These are phyloP conservation scores for Lordiphosa clarofinis DNA, from an alignment of 1,140 invertebrate genomes.

Conservation along the genomic window DNA sequence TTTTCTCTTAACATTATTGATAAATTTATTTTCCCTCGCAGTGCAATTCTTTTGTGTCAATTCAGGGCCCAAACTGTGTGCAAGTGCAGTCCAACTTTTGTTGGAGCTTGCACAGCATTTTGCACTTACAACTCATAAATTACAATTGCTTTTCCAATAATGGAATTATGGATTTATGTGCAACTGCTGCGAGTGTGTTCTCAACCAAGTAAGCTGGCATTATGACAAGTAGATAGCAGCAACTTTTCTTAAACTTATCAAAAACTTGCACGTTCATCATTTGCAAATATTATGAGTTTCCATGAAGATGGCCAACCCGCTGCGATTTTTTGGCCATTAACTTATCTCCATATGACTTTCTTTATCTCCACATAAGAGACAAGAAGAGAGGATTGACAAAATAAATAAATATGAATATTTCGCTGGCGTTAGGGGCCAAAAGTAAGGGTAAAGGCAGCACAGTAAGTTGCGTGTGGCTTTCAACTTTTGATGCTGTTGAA, in stretches of 20 bases:
- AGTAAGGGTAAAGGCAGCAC: too few species aligned
- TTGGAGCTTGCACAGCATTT: conserved; percentile 36
- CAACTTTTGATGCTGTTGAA: conserved; percentile 48
- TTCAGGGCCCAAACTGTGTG: neutral
- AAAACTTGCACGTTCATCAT: conserved; percentile 77
- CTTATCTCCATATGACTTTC: conserved; percentile 27
- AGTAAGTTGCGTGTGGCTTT: conserved; percentile 62
- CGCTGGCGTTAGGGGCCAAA: too few species aligned
- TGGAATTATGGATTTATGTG: conserved; percentile 64
- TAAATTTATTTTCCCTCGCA: too few species aligned
- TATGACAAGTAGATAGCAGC: conserved; percentile 41
- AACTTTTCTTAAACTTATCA: conserved; percentile 47
- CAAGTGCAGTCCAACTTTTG: too few species aligned
- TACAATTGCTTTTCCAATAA: conserved; percentile 52
- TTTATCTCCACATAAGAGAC: conserved; percentile 50
- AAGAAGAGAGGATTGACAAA: conserved; percentile 73
- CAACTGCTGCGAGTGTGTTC: neutral
- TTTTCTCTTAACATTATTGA: too few species aligned
- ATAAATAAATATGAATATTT: conserved; percentile 79
- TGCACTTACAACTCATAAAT: conserved; percentile 36
- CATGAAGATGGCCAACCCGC: conserved; percentile 38
- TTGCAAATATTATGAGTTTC: conserved; percentile 76
- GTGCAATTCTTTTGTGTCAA: too few species aligned
- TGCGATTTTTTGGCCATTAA: conserved; percentile 74
- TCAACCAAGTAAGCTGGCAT: conserved; percentile 3